These are phyloP conservation scores for Cavia aperea DNA, from an alignment of 2,113 vertebrate genomes.

Conservation along the genomic window DNA sequence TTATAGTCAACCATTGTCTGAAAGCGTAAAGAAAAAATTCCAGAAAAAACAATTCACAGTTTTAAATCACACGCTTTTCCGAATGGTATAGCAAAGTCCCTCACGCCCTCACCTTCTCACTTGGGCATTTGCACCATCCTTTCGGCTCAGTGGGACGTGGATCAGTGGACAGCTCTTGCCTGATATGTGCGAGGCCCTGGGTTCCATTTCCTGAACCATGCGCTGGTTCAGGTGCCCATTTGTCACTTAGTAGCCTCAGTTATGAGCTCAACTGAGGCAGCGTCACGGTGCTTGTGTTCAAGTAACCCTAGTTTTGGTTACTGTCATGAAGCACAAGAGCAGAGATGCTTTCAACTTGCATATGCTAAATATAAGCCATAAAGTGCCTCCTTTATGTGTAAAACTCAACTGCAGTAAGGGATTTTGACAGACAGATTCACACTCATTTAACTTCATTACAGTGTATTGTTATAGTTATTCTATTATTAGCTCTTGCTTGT, in stretches of 20 bases:
- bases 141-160: neutral
- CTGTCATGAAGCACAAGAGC: neutral
- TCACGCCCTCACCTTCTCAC: neutral
- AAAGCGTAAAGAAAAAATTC: neutral
- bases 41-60: neutral
- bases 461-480: neutral
- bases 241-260: neutral
- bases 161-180: neutral
- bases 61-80: neutral
- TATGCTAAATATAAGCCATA: neutral
- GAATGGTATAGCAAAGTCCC: neutral
- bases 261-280: neutral
- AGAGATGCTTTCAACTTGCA: neutral
- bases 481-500: neutral
- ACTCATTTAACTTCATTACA: neutral
- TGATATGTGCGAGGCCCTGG: neutral
- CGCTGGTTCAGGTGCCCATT: no score
- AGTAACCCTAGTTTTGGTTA: neutral
- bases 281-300: neutral
- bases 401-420: neutral
- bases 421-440: neutral
- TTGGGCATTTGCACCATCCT: neutral
- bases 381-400: neutral
- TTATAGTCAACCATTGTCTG: neutral
- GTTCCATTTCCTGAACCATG: neutral